Conservation (phyloP, 1,140 invertebrate species). For the Colletes gigas region DNA sequence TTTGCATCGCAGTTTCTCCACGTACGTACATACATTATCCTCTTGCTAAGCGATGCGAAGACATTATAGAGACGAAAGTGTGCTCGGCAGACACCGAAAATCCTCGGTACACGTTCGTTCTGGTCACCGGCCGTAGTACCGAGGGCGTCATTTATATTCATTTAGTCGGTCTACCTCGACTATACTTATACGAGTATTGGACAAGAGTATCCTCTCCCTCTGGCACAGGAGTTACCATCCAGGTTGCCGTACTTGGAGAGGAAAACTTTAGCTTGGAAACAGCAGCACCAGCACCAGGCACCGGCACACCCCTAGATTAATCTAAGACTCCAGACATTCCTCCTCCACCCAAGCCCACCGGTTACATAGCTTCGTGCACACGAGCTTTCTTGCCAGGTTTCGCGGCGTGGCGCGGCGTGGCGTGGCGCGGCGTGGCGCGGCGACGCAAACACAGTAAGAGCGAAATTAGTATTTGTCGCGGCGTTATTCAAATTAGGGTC, state of each 20-base stretch:
- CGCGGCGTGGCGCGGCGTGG: neutral
- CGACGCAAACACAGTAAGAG: constrained; percentile 1
- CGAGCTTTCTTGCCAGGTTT: constrained; percentile 24
- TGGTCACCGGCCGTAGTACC: constrained; percentile 21
- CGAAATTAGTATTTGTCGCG: constrained; percentile 71
- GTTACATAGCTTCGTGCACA: constrained; percentile 26
- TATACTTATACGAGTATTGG: constrained; percentile 49
- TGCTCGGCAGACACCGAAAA: constrained; percentile 36
- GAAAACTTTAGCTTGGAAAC: constrained; percentile 65
- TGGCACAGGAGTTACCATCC: constrained; percentile 23
- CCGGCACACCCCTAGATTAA: constrained; percentile 63
- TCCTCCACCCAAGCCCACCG: neutral
- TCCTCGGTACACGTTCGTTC: constrained; percentile 46
- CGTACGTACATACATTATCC: constrained; percentile 51
- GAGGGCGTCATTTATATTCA: constrained; percentile 68
- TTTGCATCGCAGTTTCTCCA: constrained; percentile 34
- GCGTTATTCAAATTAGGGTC: constrained; percentile 70
- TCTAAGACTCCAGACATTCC: constrained; percentile 62
- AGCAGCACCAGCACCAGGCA: constrained; percentile 53
- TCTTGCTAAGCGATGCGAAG: constrained; percentile 44
- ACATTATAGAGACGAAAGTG: constrained; percentile 36
- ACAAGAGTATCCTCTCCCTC: constrained; percentile 29
- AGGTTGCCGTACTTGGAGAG: constrained; percentile 53
- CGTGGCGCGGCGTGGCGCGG: neutral
- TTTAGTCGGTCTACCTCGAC: constrained; percentile 54